These are phyloP conservation scores for Xiphydria camelus DNA, from an alignment of 2,888 invertebrate species.

Conservation along the genomic window DNA sequence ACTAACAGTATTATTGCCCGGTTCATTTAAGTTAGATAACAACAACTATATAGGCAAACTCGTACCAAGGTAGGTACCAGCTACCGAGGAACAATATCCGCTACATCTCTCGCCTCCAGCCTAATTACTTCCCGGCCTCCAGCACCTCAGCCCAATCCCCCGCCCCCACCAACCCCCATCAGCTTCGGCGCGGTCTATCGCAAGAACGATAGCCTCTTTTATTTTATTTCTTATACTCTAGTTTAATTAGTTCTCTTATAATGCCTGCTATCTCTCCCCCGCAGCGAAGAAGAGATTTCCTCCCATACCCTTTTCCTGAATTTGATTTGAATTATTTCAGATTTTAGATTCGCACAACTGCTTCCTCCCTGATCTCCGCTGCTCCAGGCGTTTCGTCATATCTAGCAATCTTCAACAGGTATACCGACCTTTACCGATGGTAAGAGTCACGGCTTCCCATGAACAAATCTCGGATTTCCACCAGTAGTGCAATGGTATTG, in stretches of 20 bases:
- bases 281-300: conserved; percentile 26
- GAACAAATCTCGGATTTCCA: too few relatives aligned
- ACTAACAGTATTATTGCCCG: conserved; percentile 53
- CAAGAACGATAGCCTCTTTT: conserved; percentile 46
- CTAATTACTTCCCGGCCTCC: conserved; percentile 51
- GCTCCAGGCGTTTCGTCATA: too few relatives aligned
- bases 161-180: conserved; percentile 9
- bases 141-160: conserved; percentile 26
- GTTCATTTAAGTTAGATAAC: conserved; percentile 57
- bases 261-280: conserved; percentile 45
- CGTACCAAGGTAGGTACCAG: conserved; percentile 23
- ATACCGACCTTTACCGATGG: too few relatives aligned
- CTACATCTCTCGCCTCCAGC: conserved; percentile 50
- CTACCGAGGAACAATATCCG: conserved; percentile 47
- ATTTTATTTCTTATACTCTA: conserved; percentile 52
- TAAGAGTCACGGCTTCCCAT: too few relatives aligned
- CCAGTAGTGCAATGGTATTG: too few relatives aligned
- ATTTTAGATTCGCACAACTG: conserved; percentile 11
- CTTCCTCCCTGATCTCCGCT: neutral
- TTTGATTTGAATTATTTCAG: conserved; percentile 14
- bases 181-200: conserved; percentile 36
- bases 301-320: conserved; percentile 7
- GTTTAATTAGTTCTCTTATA: conserved; percentile 54
- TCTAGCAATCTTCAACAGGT: too few relatives aligned
- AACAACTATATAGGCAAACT: conserved; percentile 34